Evolutionary conservation across 2,797 vertebrate genomes (phyloP), one percentile per base, ranked within the genome.

Genomic region (Trachurus trachurus): DNA sequence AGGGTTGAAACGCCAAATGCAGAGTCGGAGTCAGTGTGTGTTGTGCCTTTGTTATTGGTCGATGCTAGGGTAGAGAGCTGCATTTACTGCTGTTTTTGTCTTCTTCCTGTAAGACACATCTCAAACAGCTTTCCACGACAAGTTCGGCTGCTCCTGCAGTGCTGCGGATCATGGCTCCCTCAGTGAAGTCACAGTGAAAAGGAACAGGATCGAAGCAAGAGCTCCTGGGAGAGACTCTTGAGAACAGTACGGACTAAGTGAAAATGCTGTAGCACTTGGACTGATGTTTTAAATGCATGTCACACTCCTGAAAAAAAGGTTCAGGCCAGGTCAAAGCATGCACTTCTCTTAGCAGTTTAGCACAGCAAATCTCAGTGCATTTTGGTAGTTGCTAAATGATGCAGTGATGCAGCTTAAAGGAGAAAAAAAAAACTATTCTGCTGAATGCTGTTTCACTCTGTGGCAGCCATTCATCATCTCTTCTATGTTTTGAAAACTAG

Each of bases 181-280:
- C 71, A 56, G 40, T 84, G 54, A 83, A 87, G 75, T 66, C 31
- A 0, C 22, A 56, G 68, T 34, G 47, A 34, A 77, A 74, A 71
- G 58, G 34, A 70, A 60, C 15, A 40, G 42, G 68, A 76, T 75
- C 2, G 44, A 81, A 78, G 26, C 49, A 8, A 37, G 39, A 72
- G 68, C 70, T 81, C 52, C 79, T 59, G 52, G 69, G 80, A 85
- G 80, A 75, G 63, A 74, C 60, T 88, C 68, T 49, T 0, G 67
- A 83, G 78, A 82, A 69, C 76, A 63, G 58, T 31, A 22, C 63
- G 83, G 81, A 77, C 85, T 76, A 76, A 88, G 84, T 83, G 83
- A 66, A 84, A 87, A 81, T 45, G 60, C 63, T 83, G 78, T 70
- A 64, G 67, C 70, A 58, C 66, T 76, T 66, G 60, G 74, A 47